Percentiles rank a stretch among this genome's conserved stretches.
Conservation (phyloP, 30 jellyfish, hydroid and myxozoan species). For the Turritopsis rubra region DNA sequence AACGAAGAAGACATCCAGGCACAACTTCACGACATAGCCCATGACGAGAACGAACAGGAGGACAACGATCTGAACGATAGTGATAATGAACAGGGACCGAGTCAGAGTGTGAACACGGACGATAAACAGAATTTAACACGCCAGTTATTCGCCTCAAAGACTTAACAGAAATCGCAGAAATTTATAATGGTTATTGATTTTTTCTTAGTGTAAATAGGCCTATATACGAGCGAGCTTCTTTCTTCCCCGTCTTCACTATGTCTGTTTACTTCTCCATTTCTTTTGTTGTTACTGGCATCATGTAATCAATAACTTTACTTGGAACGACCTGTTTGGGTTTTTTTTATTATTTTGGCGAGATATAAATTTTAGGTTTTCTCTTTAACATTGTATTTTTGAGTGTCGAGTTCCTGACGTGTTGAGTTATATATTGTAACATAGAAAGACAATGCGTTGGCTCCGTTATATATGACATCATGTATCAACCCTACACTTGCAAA, state of each 20-base stretch:
- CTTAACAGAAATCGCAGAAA: not conserved
- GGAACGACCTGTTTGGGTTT: too few relatives aligned
- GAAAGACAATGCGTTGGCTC: not conserved
- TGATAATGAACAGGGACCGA: conserved; percentile 6
- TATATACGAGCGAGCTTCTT: not conserved
- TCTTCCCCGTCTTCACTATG: not conserved
- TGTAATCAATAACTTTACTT: not conserved
- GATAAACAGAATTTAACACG: not conserved
- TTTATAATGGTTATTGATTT: not conserved
- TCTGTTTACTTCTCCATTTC: not conserved
- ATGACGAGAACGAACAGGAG: not conserved
- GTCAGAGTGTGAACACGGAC: not conserved
- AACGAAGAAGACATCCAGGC: conserved; percentile 17
- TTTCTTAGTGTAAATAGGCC: not conserved
- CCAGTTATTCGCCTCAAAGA: not conserved
- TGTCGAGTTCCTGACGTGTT: not conserved
- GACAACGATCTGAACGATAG: not conserved
- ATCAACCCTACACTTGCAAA: too few relatives aligned
- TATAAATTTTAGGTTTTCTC: not conserved
- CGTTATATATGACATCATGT: not conserved
- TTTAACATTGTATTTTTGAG: not conserved
- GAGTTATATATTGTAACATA: not conserved
- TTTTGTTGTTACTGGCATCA: not conserved
- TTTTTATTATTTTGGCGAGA: not conserved
- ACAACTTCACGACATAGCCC: not conserved